Evolutionary conservation across 2,797 vertebrate species (phyloP), one percentile per base, ranked within the genome.

Genomic region (Heterohyrax brucei): DNA sequence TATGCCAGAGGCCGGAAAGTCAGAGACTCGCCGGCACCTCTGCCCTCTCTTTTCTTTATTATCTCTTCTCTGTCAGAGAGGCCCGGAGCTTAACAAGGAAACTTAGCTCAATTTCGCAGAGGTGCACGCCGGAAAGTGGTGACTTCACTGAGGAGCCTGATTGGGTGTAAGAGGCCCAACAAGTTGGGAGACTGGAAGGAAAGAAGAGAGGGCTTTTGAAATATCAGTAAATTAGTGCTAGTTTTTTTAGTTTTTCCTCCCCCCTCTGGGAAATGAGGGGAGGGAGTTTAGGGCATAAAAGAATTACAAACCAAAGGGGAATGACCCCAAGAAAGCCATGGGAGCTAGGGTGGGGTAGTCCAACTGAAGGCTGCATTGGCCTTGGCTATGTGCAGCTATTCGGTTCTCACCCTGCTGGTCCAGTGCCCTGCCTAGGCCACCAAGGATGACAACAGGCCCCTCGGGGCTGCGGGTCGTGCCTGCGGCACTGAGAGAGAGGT

Each of bases 21-120:
- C 7, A 77, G 39, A 94, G 89, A 77, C 10, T 9, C 84, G 30
- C 44, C 75, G 94, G 78, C 61, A 64, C 56, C 39, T 83, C 39
- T 30, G 28, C 24, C 7, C 59, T 30, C 16, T 39, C 22, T 5
- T 30, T 6, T 39, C 56, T 59, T 77, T 93, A 84, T 95, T 89
- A 83, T 87, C 44, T 72, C 91, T 94, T 91, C 77, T 96, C 50
- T 78, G 96, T 73, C 53, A 33, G 92, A 88, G 77, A 95, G 75
- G 95, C 62, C 62, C n/a, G 44, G 87, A 87, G 62, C 78, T 93
- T 86, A 33, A 96, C 39, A 91, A 89, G 77, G 28, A n/a, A 95
- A 75, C n/a, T 87, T 93, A 62, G 73, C n/a, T 61, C 79, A 91
- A 5, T 91, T 84, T 91, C 84, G 92, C 30, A 3, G 70, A 81